Conservation (phyloP, 2,888 invertebrate genomes). For the Chaetoderma sp. region DNA sequence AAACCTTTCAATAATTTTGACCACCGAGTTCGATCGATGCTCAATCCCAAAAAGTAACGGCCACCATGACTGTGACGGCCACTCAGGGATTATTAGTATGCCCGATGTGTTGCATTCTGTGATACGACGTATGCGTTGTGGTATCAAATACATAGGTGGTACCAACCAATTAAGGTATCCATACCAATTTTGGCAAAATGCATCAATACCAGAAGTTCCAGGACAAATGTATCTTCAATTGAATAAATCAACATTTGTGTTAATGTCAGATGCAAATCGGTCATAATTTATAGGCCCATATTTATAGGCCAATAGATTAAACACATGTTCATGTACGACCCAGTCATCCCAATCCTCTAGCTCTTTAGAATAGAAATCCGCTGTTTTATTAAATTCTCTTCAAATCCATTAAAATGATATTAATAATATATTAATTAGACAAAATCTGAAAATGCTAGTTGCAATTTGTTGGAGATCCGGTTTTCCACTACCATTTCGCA, state of each 20-base stretch:
- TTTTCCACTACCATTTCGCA: slow-evolving; percentile 7
- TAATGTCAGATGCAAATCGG: slow-evolving; percentile 11
- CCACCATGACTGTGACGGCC: too few species aligned
- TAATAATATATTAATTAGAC: not conserved
- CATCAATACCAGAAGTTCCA: slow-evolving; percentile 1
- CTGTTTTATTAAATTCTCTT: not conserved
- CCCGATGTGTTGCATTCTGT: not conserved
- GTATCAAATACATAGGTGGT: slow-evolving; percentile 5
- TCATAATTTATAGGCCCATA: too few species aligned
- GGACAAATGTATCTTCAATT: slow-evolving; percentile 11
- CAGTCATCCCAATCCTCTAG: too few species aligned
- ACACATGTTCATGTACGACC: too few species aligned
- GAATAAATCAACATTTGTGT: slow-evolving; percentile 5
- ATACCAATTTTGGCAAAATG: slow-evolving; percentile 11
- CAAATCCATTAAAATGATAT: slow-evolving; percentile 7
- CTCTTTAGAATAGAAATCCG: slow-evolving; percentile 2
- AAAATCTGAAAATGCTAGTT: not conserved
- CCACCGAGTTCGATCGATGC: too few species aligned
- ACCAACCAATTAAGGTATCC: slow-evolving; percentile 15
- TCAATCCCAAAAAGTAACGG: too few species aligned
- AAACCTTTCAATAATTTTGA: too few species aligned
- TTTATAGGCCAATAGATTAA: too few species aligned
- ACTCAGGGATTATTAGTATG: not conserved
- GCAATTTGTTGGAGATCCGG: not conserved
- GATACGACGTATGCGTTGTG: not conserved